Base-by-base conservation (phyloP, 2,797 vertebrate genomes). In the Scolopax rusticola region DNA sequence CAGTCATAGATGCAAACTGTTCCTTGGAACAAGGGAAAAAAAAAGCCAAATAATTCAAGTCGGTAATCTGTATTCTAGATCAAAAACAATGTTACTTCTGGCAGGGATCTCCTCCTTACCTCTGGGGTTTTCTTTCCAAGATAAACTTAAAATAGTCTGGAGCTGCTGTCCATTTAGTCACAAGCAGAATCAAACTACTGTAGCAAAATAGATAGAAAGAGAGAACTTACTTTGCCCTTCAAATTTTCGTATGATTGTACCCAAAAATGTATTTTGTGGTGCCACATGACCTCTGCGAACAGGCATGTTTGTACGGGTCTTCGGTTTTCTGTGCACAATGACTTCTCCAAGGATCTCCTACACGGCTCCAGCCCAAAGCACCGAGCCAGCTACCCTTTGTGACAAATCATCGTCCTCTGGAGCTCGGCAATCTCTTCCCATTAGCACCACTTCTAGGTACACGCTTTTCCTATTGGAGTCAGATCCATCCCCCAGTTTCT, bases 221-320 rank as follows among this genome's bases (percentile, higher is more conserved):
- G 71, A 95, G 80, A 98, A 99, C 99, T 99, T 98, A 99, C 99
- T 99, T 98, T 99, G 99, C 97, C 99, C 99, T 98, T 99, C 99
- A 98, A 99, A 99, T 99, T 99, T 99, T 96, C 99, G 98, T 97
- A 99, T 99, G 96, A 99, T 99, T 97, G 99, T 98, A 97, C 99
- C 99, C 97, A 99, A 97, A 97, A 99, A 99, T 43, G 99, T 99
- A 97, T 99, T 99, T 90, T 99, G 99, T 78, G 99, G 99, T 97
- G 99, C 99, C 98, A 99, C 99, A 98, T 99, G 99, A 97, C 99
- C 99, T 98, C 99, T 99, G 98, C 99, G 99, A 47, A 99, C 99
- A 98, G 99, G 99, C 99, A 99, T 99, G 98, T 98, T 99, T 98
- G 93, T 83, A 93, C 93, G 47, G 95, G 89, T 97, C 95, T 98